Percentiles rank a stretch among this genome's conserved stretches.
Conservation (phyloP, 1,140 invertebrate genomes). For the Chelonus insularis region DNA sequence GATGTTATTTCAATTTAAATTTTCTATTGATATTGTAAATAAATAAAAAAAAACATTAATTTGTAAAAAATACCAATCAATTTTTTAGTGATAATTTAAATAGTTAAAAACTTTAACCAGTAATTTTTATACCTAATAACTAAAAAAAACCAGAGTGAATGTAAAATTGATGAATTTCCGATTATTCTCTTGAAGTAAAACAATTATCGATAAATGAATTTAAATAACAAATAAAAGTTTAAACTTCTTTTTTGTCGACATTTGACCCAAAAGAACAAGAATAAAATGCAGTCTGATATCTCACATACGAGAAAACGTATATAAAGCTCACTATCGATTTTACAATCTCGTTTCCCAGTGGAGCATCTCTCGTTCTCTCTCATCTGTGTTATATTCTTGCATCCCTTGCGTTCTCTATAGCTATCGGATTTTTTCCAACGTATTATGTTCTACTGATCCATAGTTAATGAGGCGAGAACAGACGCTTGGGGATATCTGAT, state of each 20-base stretch:
- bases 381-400: conserved; percentile 9
- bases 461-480: conserved; percentile 52
- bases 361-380: conserved; percentile 20
- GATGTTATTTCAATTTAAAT: too few species aligned
- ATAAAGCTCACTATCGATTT: conserved; percentile 44
- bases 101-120: too few species aligned
- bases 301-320: background rate
- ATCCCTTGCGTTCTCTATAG: conserved; percentile 1
- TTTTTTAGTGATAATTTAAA: too few species aligned
- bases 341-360: conserved; percentile 41
- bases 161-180: too few species aligned
- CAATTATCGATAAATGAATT: too few species aligned
- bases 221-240: background rate
- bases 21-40: too few species aligned
- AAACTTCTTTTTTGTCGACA: background rate
- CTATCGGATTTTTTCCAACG: conserved; percentile 11
- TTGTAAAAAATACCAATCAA: too few species aligned
- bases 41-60: too few species aligned
- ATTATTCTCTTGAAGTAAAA: too few species aligned
- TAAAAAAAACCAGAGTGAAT: too few species aligned
- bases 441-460: conserved; percentile 45
- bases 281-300: background rate
- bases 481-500: conserved; percentile 33
- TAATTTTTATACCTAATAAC: too few species aligned
- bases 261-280: background rate